Evolutionary conservation across 2,113 vertebrate species (phyloP).

Genomic region (Benitochromis conjunctus): DNA sequence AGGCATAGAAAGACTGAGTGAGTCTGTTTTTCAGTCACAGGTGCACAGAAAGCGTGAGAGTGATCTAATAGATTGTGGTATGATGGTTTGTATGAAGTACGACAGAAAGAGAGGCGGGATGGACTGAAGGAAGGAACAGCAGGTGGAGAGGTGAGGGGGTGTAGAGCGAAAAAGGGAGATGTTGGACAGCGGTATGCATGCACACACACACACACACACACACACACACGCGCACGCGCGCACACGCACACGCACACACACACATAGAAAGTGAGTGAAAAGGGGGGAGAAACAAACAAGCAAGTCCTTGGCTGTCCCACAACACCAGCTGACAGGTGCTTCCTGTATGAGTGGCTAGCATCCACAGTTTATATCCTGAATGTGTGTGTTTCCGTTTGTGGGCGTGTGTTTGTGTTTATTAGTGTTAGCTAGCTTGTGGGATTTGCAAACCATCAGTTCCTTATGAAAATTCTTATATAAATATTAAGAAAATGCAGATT

Average conservation of each 20-base stretch:
- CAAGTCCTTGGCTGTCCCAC: conserved; percentile 62
- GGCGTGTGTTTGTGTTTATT: not conserved
- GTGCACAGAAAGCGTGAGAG: conserved; percentile 30
- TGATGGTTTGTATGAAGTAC: conserved; percentile 32
- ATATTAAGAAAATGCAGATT: not conserved
- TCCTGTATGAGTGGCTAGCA: conserved; percentile 50
- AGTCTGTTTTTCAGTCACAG: conserved; percentile 64
- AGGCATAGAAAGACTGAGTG: conserved; percentile 51
- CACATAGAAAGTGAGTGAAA: not conserved
- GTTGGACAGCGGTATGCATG: conserved; percentile 12
- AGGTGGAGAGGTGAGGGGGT: conserved; percentile 51
- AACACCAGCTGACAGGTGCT: conserved; percentile 76
- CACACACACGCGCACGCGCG: not conserved
- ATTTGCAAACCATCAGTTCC: conserved; percentile 4
- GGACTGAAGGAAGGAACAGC: conserved; percentile 35
- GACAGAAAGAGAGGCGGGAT: conserved; percentile 20
- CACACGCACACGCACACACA: not conserved
- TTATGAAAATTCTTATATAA: not conserved
- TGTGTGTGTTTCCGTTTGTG: not conserved
- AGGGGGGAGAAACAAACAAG: conserved; percentile 25
- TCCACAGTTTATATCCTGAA: conserved; percentile 46
- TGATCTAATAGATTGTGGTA: conserved; percentile 23
- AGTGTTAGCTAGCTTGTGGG: not conserved
- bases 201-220: not conserved
- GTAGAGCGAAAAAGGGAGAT: not conserved